Percentiles rank a stretch among this genome's conserved stretches.
Conservation (phyloP, 2,113 vertebrate genomes). For the Proterorhinus semilunaris region DNA sequence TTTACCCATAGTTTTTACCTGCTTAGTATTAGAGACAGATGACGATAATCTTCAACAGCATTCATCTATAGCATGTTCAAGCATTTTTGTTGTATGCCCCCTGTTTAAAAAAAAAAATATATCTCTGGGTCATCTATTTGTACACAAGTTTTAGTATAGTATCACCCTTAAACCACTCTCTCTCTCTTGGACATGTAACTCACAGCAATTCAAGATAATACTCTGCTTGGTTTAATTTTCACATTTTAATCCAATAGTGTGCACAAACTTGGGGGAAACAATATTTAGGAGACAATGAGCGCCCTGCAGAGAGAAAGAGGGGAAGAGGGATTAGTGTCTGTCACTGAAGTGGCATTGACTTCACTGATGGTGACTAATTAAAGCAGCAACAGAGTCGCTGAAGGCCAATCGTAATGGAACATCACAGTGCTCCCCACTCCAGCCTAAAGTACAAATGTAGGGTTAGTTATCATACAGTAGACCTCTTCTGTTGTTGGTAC, state of each 20-base stretch:
- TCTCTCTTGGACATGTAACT: not conserved
- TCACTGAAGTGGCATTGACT: conserved; percentile 69
- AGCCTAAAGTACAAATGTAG: conserved; percentile 51
- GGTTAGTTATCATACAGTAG: conserved; percentile 28
- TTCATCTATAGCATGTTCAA: too few relatives aligned
- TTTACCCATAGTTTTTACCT: too few relatives aligned
- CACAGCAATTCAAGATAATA: too few relatives aligned
- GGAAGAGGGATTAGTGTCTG: conserved; percentile 67
- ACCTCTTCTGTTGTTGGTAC: not conserved
- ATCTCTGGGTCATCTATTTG: not conserved
- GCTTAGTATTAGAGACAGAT: too few relatives aligned
- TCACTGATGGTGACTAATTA: conserved; percentile 75
- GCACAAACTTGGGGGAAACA: conserved; percentile 68
- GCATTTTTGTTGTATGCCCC: too few relatives aligned
- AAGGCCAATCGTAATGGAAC: conserved; percentile 71
- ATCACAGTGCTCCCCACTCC: conserved; percentile 59
- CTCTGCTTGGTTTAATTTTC: conserved; percentile 38
- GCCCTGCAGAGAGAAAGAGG: conserved; percentile 69
- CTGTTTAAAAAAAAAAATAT: too few relatives aligned
- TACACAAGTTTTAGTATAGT: not conserved
- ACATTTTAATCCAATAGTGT: conserved; percentile 72
- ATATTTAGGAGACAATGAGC: conserved; percentile 74
- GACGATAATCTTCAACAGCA: too few relatives aligned
- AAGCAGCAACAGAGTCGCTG: conserved; percentile 69
- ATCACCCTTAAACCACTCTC: not conserved